These are phyloP conservation scores for Mystacides longicornis DNA, from an alignment of 2,888 invertebrate genomes.

Conservation along the genomic window DNA sequence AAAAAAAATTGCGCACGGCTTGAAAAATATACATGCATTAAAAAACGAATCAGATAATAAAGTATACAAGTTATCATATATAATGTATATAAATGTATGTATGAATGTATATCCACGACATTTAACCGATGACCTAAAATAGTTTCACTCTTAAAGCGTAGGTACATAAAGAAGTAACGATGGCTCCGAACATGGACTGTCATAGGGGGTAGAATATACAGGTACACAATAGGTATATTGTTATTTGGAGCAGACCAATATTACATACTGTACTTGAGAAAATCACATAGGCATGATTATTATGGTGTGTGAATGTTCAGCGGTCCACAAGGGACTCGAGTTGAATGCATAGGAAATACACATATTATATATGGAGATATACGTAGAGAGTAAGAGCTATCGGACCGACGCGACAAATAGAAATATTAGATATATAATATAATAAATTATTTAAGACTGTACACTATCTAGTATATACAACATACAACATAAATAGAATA, in stretches of 20 bases:
- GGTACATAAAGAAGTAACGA: constrained; percentile 26
- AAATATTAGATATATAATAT: too few relatives aligned
- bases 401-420: constrained; percentile 53
- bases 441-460: constrained; percentile 54
- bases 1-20: constrained; percentile 26
- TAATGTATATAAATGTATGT: too few relatives aligned
- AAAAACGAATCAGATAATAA: constrained; percentile 27
- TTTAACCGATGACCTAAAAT: constrained; percentile 26
- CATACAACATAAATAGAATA: constrained; percentile 27
- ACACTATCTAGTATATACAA: constrained; percentile 56
- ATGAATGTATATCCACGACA: constrained; percentile 26
- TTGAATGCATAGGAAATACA: background rate
- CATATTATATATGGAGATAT: constrained; percentile 33
- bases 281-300: too few relatives aligned
- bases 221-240: too few relatives aligned
- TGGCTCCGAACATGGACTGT: too few relatives aligned
- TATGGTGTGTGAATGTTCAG: too few relatives aligned
- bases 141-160: constrained; percentile 27
- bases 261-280: too few relatives aligned
- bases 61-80: constrained; percentile 27
- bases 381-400: constrained; percentile 46
- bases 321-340: background rate
- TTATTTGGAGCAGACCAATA: too few relatives aligned
- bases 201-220: too few relatives aligned
- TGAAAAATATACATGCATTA: constrained; percentile 24